Conservation (phyloP, 2,888 invertebrate species). For the Lithosia quadra region DNA sequence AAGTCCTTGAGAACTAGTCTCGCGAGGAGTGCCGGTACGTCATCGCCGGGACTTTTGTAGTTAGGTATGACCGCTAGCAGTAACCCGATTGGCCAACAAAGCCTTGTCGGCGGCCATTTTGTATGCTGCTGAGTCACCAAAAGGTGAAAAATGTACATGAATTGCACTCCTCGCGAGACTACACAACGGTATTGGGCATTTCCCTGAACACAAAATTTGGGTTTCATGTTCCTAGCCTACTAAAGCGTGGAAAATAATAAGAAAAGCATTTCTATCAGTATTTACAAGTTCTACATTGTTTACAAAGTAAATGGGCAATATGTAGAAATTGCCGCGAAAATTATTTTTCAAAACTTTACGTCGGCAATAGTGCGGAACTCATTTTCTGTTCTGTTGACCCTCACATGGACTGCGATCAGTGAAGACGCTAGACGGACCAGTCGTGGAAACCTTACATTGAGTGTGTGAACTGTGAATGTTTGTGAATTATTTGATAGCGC, state of each 20-base stretch:
- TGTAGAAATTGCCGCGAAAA: slow-evolving; percentile 65
- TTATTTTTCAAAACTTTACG: slow-evolving; percentile 67
- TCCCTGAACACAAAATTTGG: slow-evolving; percentile 86
- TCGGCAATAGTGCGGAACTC: slow-evolving; percentile 65
- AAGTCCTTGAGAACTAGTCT: slow-evolving; percentile 86
- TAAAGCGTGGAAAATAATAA: slow-evolving; percentile 68
- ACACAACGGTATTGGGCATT: slow-evolving; percentile 87
- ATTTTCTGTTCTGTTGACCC: slow-evolving; percentile 60
- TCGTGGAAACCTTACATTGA: slow-evolving; percentile 52
- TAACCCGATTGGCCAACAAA: slow-evolving; percentile 81
- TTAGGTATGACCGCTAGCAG: slow-evolving; percentile 74
- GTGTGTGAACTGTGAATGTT: slow-evolving; percentile 48
- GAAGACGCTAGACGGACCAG: slow-evolving; percentile 39
- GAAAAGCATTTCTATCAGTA: slow-evolving; percentile 59
- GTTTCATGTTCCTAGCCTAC: slow-evolving; percentile 81
- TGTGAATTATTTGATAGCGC: slow-evolving; percentile 50
- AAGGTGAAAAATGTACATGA: slow-evolving; percentile 88
- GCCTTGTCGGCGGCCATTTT: slow-evolving; percentile 89
- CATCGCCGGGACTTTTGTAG: slow-evolving; percentile 78
- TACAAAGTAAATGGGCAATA: slow-evolving; percentile 39
- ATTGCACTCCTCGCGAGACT: slow-evolving; percentile 88
- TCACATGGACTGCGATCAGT: slow-evolving; percentile 61
- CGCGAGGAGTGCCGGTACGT: slow-evolving; percentile 84
- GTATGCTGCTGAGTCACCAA: slow-evolving; percentile 88
- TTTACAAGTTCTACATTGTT: slow-evolving; percentile 39